phyloP scores from a whole-genome alignment of 2,888 invertebrate species.

The Ennomos erosarius region DNA sequence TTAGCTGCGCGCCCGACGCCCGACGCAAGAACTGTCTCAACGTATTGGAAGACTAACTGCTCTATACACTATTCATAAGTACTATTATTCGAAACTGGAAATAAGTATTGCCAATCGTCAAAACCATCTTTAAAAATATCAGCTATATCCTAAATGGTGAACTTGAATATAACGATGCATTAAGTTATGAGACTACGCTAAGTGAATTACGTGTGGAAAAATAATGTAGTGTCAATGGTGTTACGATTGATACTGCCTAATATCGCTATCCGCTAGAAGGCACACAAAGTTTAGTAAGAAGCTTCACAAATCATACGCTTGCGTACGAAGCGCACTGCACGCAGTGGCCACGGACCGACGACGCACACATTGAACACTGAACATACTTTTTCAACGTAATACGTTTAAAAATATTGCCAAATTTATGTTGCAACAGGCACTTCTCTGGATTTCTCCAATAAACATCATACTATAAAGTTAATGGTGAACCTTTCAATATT shows the following conservation, averaged over 20 bases:
- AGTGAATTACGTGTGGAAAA: slow-evolving; percentile 57
- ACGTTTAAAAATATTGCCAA: slow-evolving; percentile 84
- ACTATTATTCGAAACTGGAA: slow-evolving; percentile 75
- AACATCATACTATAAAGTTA: slow-evolving; percentile 80
- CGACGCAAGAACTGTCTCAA: slow-evolving; percentile 70
- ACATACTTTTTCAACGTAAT: slow-evolving; percentile 72
- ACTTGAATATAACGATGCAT: slow-evolving; percentile 56
- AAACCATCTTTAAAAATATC: slow-evolving; percentile 58
- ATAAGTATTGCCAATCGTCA: slow-evolving; percentile 53
- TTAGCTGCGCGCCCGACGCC: slow-evolving; percentile 52
- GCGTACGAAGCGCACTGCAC: slow-evolving; percentile 35
- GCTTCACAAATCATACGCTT: slow-evolving; percentile 76
- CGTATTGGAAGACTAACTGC: slow-evolving; percentile 84
- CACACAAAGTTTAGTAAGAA: slow-evolving; percentile 85
- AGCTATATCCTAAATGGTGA: slow-evolving; percentile 66
- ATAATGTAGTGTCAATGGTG: slow-evolving; percentile 66
- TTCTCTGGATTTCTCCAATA: slow-evolving; percentile 85
- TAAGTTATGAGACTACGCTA: slow-evolving; percentile 51
- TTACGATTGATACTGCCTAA: slow-evolving; percentile 79
- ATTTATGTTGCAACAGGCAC: slow-evolving; percentile 84
- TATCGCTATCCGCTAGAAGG: slow-evolving; percentile 84
- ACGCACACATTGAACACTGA: slow-evolving; percentile 67
- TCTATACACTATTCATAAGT: slow-evolving; percentile 75
- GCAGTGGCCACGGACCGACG: slow-evolving; percentile 37
- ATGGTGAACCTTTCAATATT: slow-evolving; percentile 77